A percentile compares a stretch with the other conserved stretches of the same genome.
Evolutionary conservation across 2,888 invertebrate species (phyloP).

Genomic region (Leucania comma): DNA sequence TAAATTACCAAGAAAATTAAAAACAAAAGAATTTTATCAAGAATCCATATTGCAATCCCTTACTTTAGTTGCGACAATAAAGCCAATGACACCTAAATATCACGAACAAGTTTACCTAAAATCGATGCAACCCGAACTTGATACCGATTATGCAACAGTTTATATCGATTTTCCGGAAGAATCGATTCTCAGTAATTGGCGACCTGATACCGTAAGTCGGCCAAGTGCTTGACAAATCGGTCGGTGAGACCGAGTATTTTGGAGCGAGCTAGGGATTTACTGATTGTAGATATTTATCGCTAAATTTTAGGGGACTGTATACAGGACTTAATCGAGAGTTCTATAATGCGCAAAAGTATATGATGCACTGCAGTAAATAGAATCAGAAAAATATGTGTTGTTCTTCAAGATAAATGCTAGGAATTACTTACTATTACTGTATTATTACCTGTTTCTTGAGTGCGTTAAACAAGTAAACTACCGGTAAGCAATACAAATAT

Average conservation of each 20-base stretch:
- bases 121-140: constrained; percentile 36
- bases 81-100: constrained; percentile 17
- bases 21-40: constrained; percentile 8
- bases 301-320: too few species aligned
- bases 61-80: not conserved
- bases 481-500: too few species aligned
- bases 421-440: too few species aligned
- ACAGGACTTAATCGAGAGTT: too few species aligned
- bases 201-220: constrained; percentile 78
- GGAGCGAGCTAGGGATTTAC: constrained; percentile 24
- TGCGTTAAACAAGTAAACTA: too few species aligned
- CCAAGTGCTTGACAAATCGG: constrained; percentile 83
- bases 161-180: constrained; percentile 84
- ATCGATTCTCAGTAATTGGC: constrained; percentile 80
- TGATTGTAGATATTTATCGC: too few species aligned
- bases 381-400: too few species aligned
- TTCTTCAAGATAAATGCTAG: too few species aligned
- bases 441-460: too few species aligned
- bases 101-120: constrained; percentile 30
- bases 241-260: constrained; percentile 65
- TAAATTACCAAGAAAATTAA: constrained; percentile 21
- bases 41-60: constrained; percentile 3
- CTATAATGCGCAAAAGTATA: too few species aligned
- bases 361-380: too few species aligned
- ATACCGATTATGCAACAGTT: constrained; percentile 75